Base-by-base conservation (phyloP, 2,797 vertebrate genomes). In the Alcedo quadribrachys region DNA sequence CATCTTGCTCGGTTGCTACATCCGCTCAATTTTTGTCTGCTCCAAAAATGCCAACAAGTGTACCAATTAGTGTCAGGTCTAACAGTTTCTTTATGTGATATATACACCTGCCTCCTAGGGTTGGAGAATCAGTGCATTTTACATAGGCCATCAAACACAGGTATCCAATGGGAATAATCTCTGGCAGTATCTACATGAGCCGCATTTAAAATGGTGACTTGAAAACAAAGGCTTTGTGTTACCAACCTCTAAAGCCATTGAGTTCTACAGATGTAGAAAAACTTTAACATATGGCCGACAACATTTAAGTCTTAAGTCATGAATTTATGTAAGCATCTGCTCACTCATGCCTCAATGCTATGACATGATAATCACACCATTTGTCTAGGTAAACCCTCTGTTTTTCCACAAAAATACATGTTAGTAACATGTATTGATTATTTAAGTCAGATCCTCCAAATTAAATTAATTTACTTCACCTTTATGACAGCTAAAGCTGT, bases 101-200 rank as follows among this genome's bases (percentile, higher is more conserved):
- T 24, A 88, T 55, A 66, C 93, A 94, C 76, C 91, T 96, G 91
- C 90, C 93, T 42, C 40, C 20, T 13, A 66, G 40, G 32, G 51
- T 4, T 65, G 51, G 32, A 58, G 69, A 78, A 78, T 8, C 54
- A 1, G 60, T 48, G 50, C 54, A 69, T 92, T 95, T 96, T 55
- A 77, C 69, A 85, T 37, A 83, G 88, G 54, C 86, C 94, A 96
- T 91, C 94, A 93, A 80, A 81, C 91, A 95, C 68, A 62, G 81
- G 61, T 5, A 57, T 77, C 86, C 88, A 85, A 1, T 17, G 79
- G 86, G 90, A 95, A 85, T 82, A 9, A 71, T 74, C 54, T 66
- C 75, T 93, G 91, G 94, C 86, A 85, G 71, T n/a, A 53, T 33
- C 81, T 82, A 92, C 78, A 75, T 62, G 79, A 95, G 80, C 90